phyloP scores from a whole-genome alignment of 2,888 invertebrate genomes.

The Neocrepidodera transversa region DNA sequence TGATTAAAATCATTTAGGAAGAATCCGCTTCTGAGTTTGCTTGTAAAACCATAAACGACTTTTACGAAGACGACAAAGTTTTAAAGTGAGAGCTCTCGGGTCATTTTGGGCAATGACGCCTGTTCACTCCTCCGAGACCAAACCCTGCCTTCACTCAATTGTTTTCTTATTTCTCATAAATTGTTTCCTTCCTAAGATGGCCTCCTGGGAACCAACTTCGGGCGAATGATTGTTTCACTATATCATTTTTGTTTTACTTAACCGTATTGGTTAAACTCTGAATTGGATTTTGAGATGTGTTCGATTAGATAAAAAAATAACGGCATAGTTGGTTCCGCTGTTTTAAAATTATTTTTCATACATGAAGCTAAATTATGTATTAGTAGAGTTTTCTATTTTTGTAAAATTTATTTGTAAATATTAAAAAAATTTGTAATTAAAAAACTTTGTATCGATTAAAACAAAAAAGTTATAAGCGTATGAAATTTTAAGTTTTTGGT shows the following conservation, averaged over 20 bases:
- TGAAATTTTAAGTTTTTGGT: no score
- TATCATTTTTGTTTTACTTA: constrained; percentile 38
- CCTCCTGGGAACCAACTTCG: constrained; percentile 51
- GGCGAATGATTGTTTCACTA: constrained; percentile 54
- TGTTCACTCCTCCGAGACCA: constrained; percentile 49
- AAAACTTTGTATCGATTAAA: no score
- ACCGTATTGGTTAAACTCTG: constrained; percentile 25
- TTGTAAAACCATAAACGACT: constrained; percentile 35
- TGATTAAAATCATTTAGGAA: not conserved
- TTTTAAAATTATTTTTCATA: no score
- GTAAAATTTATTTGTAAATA: no score
- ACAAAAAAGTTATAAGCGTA: no score
- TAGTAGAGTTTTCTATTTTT: no score
- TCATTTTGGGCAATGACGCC: constrained; percentile 47
- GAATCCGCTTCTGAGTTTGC: not conserved
- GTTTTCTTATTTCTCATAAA: constrained; percentile 59
- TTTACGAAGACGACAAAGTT: constrained; percentile 38
- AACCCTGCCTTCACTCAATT: constrained; percentile 56
- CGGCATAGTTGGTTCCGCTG: no score
- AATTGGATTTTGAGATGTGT: constrained; percentile 25
- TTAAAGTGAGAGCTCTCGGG: constrained; percentile 34
- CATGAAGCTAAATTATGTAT: no score
- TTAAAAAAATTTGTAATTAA: no score
- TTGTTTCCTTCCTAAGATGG: constrained; percentile 54
- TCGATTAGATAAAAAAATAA: constrained; percentile 11